These are phyloP conservation scores for Peromyscus polionotus DNA, from an alignment of 2,113 vertebrate species.

Conservation along the genomic window DNA sequence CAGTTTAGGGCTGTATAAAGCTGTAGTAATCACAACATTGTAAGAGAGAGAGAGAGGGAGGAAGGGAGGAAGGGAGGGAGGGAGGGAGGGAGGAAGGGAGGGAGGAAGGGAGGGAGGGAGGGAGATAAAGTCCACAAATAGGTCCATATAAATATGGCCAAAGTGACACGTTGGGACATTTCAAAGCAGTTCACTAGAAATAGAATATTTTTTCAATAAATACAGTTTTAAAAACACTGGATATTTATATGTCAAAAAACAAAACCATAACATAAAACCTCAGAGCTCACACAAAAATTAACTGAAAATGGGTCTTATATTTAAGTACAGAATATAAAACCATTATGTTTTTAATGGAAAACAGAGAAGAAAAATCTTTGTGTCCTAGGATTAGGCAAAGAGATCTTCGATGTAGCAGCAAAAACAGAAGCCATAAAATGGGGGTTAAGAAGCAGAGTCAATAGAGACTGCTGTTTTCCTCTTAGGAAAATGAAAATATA, in stretches of 20 bases:
- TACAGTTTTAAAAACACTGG: background rate
- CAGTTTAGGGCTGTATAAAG: background rate
- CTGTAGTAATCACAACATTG: background rate
- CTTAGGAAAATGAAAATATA: background rate
- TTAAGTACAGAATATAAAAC: slow-evolving; percentile 4
- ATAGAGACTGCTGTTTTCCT: background rate
- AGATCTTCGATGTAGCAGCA: background rate
- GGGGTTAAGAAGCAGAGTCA: background rate
- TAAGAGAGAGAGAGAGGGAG: background rate
- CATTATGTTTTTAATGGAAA: slow-evolving; percentile 15
- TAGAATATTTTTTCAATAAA: background rate
- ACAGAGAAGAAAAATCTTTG: background rate
- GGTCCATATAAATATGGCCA: background rate
- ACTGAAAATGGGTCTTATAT: background rate
- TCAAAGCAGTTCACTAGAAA: background rate
- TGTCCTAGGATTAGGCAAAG: background rate
- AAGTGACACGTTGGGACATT: background rate
- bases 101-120: too few relatives aligned
- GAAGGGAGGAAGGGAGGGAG: rapidly evolving
- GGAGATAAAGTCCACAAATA: background rate
- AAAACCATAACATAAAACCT: background rate
- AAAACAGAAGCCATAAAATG: background rate
- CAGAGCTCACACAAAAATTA: background rate
- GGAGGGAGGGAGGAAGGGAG: background rate
- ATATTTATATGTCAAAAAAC: background rate